These are phyloP conservation scores for Creontiades dilutus DNA, from an alignment of 2,888 invertebrate species.

Conservation along the genomic window DNA sequence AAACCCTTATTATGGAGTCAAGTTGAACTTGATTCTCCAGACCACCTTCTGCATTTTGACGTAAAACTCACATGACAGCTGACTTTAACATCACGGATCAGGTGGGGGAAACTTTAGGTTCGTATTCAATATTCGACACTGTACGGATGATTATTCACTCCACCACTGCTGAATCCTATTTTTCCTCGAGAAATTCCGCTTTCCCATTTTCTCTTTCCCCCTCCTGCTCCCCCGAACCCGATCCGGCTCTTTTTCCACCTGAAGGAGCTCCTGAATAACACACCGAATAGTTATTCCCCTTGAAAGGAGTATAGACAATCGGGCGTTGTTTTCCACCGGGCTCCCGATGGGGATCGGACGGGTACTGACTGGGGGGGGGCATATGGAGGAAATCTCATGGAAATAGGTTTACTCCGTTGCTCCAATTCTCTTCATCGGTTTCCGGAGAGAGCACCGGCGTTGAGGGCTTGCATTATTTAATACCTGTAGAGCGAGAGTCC, in stretches of 20 bases:
- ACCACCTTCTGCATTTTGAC: too few species aligned
- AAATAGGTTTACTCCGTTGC: conserved; percentile 28
- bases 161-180: not conserved
- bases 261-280: conserved; percentile 21
- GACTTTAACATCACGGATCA: too few species aligned
- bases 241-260: not conserved
- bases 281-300: conserved; percentile 25
- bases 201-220: not conserved
- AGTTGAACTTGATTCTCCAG: too few species aligned
- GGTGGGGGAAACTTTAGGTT: not conserved
- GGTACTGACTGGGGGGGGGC: not conserved
- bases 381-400: conserved; percentile 21
- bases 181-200: not conserved
- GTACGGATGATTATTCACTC: not conserved
- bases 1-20: too few species aligned
- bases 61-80: too few species aligned
- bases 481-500: conserved; percentile 20
- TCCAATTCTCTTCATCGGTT: conserved; percentile 30
- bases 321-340: not conserved
- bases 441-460: not conserved
- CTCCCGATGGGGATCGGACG: not conserved
- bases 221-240: not conserved
- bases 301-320: conserved; percentile 22
- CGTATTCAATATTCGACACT: not conserved
- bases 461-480: not conserved